These are phyloP conservation scores for Ips nitidus DNA, from an alignment of 1,140 invertebrate species.

Conservation along the genomic window DNA sequence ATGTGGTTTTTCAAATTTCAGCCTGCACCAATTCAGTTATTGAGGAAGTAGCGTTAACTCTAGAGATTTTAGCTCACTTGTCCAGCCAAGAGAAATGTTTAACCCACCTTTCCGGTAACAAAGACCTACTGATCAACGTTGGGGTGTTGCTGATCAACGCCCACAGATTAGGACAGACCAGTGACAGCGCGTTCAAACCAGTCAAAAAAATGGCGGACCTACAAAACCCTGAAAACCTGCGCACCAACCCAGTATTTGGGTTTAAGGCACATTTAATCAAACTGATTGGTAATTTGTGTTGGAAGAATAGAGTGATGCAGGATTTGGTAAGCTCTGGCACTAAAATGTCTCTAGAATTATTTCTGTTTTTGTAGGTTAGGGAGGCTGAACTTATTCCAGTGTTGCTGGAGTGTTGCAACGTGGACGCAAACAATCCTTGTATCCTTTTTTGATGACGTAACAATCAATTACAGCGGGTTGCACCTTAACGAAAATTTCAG, in stretches of 20 bases:
- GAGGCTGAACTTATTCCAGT: constrained; percentile 71
- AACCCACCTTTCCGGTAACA: constrained; percentile 60
- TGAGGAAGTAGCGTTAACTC: constrained; percentile 65
- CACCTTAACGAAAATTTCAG: constrained; percentile 51
- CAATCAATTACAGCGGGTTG: background rate
- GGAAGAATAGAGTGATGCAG: constrained; percentile 67
- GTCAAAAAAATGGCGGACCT: constrained; percentile 66
- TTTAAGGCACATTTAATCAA: constrained; percentile 73
- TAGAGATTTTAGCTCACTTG: constrained; percentile 64
- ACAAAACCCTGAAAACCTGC: constrained; percentile 46
- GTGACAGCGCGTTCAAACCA: constrained; percentile 67
- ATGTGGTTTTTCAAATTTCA: constrained; percentile 67
- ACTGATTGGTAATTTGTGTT: constrained; percentile 71
- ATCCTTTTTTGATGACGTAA: constrained; percentile 53
- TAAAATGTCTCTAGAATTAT: background rate
- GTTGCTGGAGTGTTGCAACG: constrained; percentile 76
- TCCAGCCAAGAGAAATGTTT: constrained; percentile 61
- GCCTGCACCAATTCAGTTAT: constrained; percentile 44
- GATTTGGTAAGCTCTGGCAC: constrained; percentile 58
- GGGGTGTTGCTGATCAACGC: constrained; percentile 70
- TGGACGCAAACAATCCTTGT: constrained; percentile 82
- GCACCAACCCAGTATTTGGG: constrained; percentile 64
- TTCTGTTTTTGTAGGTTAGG: constrained; percentile 53
- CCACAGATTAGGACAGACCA: constrained; percentile 67
- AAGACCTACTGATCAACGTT: constrained; percentile 67